Percentiles rank a stretch among this genome's conserved stretches.
Conservation (phyloP, 2,113 vertebrate genomes). For the Leptodactylus fuscus region DNA sequence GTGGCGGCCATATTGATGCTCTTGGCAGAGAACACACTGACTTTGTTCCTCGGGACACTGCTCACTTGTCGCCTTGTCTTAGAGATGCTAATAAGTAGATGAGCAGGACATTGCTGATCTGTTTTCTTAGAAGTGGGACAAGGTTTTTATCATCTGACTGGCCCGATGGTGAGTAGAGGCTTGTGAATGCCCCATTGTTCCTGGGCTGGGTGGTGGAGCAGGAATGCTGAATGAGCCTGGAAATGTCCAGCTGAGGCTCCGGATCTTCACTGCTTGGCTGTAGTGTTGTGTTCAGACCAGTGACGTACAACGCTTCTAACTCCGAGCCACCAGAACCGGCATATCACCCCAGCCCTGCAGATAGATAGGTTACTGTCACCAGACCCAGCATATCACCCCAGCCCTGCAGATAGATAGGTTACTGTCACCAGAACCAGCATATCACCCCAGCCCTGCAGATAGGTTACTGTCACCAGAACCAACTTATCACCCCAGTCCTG, state of each 20-base stretch:
- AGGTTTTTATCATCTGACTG: constrained; percentile 41
- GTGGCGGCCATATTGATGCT: not conserved
- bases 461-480: too few species aligned
- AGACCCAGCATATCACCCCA: too few species aligned
- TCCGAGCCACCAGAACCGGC: too few species aligned
- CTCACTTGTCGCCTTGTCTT: not conserved
- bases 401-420: too few species aligned
- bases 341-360: too few species aligned
- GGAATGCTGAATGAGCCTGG: constrained; percentile 29
- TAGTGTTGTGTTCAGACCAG: not conserved
- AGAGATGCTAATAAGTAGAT: constrained; percentile 43
- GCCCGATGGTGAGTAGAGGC: constrained; percentile 37
- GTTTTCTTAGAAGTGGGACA: constrained; percentile 47
- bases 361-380: too few species aligned
- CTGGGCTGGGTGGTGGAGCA: constrained; percentile 50
- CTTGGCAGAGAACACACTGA: not conserved
- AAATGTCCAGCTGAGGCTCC: not conserved
- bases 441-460: too few species aligned
- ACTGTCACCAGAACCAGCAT: too few species aligned
- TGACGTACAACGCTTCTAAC: too few species aligned
- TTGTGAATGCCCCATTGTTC: constrained; percentile 51
- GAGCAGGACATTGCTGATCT: constrained; percentile 19
- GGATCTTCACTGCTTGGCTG: not conserved
- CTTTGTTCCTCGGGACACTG: not conserved
- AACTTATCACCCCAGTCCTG: too few species aligned